Conservation (phyloP, 2,888 invertebrate genomes). For the Gnatocerus cornutus region DNA sequence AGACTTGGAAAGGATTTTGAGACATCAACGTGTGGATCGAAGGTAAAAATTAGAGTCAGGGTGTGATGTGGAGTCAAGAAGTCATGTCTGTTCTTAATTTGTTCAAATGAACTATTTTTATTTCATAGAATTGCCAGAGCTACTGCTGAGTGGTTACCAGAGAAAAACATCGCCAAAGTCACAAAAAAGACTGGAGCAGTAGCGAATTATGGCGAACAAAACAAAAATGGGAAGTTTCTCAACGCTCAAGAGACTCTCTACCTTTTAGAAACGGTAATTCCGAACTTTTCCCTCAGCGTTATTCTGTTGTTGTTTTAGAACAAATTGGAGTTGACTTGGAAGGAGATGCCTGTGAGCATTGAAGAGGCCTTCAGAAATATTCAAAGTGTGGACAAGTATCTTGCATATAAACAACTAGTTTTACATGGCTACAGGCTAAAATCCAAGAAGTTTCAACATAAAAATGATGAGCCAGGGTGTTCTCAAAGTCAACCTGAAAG, state of each 20-base stretch:
- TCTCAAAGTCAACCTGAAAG: too few relatives aligned
- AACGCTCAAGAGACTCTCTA: conserved; percentile 8
- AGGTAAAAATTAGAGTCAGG: conserved; percentile 9
- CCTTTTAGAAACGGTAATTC: conserved; percentile 25
- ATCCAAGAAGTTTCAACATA: too few relatives aligned
- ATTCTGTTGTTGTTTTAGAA: conserved; percentile 20
- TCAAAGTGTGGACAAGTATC: conserved; percentile 5
- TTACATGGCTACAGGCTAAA: conserved; percentile 35
- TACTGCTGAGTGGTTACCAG: conserved; percentile 23
- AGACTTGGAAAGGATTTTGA: not conserved
- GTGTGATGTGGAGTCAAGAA: too few relatives aligned
- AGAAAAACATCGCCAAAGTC: conserved; percentile 2
- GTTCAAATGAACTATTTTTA: too few relatives aligned
- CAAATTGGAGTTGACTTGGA: conserved; percentile 10
- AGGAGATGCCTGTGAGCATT: conserved; percentile 10
- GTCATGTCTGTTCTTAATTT: too few relatives aligned
- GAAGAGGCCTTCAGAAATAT: conserved; percentile 20
- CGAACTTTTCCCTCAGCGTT: not conserved
- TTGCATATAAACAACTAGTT: conserved; percentile 14
- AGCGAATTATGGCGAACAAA: conserved; percentile 2
- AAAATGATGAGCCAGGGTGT: too few relatives aligned
- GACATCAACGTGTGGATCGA: conserved; percentile 22
- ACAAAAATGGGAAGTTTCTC: conserved; percentile 26
- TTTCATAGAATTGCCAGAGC: conserved; percentile 29
- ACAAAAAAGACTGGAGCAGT: conserved; percentile 6